These are phyloP conservation scores for Columba janthina DNA, from an alignment of 2,113 vertebrate species.

Conservation along the genomic window DNA sequence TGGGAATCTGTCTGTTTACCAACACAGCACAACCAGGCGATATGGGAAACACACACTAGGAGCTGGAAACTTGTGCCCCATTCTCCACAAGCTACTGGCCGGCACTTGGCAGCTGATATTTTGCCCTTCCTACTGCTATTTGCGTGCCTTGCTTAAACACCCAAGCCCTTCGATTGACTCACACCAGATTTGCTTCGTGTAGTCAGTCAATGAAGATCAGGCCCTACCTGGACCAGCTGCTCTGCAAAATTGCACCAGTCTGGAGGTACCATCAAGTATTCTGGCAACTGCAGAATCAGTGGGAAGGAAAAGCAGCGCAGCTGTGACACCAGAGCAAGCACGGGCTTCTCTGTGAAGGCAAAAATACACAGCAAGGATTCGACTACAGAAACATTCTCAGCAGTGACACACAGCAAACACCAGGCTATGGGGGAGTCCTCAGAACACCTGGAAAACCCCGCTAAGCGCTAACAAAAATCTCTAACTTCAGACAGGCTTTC, in stretches of 20 bases:
- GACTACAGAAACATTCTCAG: not conserved
- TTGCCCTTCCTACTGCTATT: not conserved
- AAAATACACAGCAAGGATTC: not conserved
- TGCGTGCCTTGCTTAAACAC: not conserved
- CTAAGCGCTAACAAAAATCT: not conserved
- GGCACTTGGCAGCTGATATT: not conserved
- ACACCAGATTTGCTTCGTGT: not conserved
- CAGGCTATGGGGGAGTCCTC: not conserved
- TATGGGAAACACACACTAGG: not conserved
- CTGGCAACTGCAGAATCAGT: not conserved
- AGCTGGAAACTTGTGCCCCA: not conserved
- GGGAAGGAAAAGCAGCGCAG: not conserved
- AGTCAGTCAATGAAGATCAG: not conserved
- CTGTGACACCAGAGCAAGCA: fast-evolving
- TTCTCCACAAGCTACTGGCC: not conserved
- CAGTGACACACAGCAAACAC: not conserved
- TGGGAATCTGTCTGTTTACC: not conserved
- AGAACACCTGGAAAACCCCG: not conserved
- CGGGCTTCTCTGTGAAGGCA: fast-evolving
- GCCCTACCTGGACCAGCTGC: not conserved
- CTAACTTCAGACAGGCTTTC: not conserved
- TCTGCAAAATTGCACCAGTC: not conserved
- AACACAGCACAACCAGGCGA: not conserved
- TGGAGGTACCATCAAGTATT: not conserved
- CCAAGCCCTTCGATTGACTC: not conserved